Conservation (phyloP, 2,113 vertebrate species). For the Dasypus novemcinctus region DNA sequence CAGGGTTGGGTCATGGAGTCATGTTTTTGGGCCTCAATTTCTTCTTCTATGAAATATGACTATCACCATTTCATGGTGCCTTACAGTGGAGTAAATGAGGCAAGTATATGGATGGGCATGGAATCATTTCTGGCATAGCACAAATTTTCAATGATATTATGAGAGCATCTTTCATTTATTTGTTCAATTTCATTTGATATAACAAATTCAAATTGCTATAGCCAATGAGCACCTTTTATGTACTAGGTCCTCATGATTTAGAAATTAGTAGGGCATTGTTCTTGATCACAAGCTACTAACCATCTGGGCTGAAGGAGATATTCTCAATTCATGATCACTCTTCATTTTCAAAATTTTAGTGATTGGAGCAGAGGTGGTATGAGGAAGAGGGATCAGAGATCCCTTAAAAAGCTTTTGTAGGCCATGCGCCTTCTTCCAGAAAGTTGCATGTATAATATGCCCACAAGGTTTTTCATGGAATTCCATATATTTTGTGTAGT, state of each 20-base stretch:
- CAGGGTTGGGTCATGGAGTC: rapidly evolving
- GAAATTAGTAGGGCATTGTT: not conserved
- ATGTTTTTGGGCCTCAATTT: not conserved
- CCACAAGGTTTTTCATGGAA: not conserved
- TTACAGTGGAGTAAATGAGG: not conserved
- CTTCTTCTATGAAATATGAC: not conserved
- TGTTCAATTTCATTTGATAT: not conserved
- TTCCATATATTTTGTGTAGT: not conserved
- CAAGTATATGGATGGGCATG: not conserved
- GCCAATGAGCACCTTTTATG: not conserved
- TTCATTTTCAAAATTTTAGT: not conserved
- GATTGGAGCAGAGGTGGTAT: not conserved
- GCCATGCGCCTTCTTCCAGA: not conserved
- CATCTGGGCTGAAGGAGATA: not conserved
- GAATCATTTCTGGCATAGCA: not conserved
- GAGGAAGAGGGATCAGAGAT: not conserved
- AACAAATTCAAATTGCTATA: not conserved
- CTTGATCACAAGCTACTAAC: not conserved
- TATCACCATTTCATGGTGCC: not conserved
- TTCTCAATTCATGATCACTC: not conserved
- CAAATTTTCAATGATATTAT: not conserved
- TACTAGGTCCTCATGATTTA: not conserved
- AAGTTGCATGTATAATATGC: not conserved
- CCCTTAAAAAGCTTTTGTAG: not conserved
- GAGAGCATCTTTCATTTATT: not conserved